phyloP scores from a whole-genome alignment of 2,113 vertebrate species.

The Hystrix cristata region DNA sequence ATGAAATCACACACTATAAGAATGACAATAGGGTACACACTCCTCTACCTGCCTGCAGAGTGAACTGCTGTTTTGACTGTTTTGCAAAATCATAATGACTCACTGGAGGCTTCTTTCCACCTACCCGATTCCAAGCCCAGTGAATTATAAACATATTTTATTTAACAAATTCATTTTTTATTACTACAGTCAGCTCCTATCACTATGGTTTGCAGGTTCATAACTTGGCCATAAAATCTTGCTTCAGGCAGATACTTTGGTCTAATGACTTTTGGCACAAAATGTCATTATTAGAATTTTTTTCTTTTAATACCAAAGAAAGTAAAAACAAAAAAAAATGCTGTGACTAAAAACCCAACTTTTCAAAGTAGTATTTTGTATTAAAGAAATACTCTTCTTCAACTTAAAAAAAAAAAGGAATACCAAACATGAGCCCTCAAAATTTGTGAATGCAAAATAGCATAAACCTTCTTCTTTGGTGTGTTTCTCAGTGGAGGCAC shows the following conservation, averaged over 20 bases:
- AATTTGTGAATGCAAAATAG: not conserved
- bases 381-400: slow-evolving; percentile 27
- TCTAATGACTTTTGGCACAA: slow-evolving; percentile 81
- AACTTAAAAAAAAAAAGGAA: slow-evolving; percentile 15
- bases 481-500: not conserved
- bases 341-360: slow-evolving; percentile 52
- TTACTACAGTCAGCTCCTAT: slow-evolving; percentile 78
- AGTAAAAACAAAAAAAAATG: slow-evolving; percentile 17
- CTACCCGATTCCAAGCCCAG: slow-evolving; percentile 76
- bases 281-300: slow-evolving; percentile 81
- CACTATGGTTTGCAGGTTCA: slow-evolving; percentile 78
- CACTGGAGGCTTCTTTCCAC: slow-evolving; percentile 80
- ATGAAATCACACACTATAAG: slow-evolving; percentile 73
- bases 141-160: slow-evolving; percentile 86
- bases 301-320: slow-evolving; percentile 71
- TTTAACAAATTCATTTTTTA: slow-evolving; percentile 86
- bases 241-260: slow-evolving; percentile 77
- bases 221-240: slow-evolving; percentile 81
- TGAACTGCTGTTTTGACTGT: slow-evolving; percentile 76
- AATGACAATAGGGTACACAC: slow-evolving; percentile 62
- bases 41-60: slow-evolving; percentile 71
- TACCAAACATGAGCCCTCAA: not conserved
- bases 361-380: slow-evolving; percentile 63
- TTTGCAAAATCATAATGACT: slow-evolving; percentile 81
- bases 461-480: not conserved